Conservation (phyloP, 1,140 invertebrate species). For the Trichoplusia ni region DNA sequence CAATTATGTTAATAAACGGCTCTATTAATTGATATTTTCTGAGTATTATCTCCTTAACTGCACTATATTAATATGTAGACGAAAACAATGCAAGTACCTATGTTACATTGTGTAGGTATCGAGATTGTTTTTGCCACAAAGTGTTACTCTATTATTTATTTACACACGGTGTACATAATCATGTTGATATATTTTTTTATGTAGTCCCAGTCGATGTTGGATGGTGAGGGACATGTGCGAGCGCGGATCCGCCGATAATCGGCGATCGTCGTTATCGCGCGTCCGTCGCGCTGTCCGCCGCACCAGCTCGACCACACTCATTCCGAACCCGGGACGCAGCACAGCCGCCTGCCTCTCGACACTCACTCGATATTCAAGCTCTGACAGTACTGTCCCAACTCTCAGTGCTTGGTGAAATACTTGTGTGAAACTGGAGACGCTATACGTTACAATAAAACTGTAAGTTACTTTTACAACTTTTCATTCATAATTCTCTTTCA, state of each 20-base stretch:
- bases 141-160: too few relatives aligned
- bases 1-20: conserved; percentile 66
- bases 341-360: conserved; percentile 49
- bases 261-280: conserved; percentile 69
- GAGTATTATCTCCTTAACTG: conserved; percentile 54
- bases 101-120: not conserved
- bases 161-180: not conserved
- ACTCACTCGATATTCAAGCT: too few relatives aligned
- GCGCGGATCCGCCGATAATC: conserved; percentile 66
- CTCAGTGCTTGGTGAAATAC: not conserved
- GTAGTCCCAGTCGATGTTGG: conserved; percentile 29
- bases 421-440: conserved; percentile 28
- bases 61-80: conserved; percentile 41
- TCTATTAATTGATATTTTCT: conserved; percentile 68
- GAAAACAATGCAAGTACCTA: conserved; percentile 40
- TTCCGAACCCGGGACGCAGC: conserved; percentile 54
- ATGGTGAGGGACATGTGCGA: conserved; percentile 42
- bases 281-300: conserved; percentile 64
- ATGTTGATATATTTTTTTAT: not conserved
- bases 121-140: too few relatives aligned
- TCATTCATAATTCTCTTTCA: conserved; percentile 16
- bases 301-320: conserved; percentile 46
- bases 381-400: too few relatives aligned
- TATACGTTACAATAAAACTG: not conserved
- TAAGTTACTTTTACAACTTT: conserved; percentile 7